Percentiles rank a stretch among this genome's conserved stretches.
Evolutionary conservation across 1,140 invertebrate species (phyloP).

Genomic region (Cepaea nemoralis): DNA sequence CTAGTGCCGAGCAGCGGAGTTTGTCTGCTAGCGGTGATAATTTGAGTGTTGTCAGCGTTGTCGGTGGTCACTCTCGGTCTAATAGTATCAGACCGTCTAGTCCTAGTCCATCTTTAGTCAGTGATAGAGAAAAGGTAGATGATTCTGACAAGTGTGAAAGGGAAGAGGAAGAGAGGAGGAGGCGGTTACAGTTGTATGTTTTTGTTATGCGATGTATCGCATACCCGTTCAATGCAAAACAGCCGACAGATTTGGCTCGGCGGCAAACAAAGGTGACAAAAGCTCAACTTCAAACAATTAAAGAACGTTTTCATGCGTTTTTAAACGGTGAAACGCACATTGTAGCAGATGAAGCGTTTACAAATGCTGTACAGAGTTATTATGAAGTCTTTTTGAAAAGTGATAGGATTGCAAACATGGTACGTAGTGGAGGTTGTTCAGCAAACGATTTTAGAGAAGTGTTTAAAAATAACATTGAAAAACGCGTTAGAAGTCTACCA

Average conservation of each 20-base stretch:
- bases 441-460: slow-evolving; percentile 99
- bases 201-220: slow-evolving; percentile 98
- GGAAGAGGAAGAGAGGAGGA: slow-evolving; percentile 70
- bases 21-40: slow-evolving; percentile 72
- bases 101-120: slow-evolving; percentile 85
- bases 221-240: slow-evolving; percentile 99
- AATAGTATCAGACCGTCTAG: slow-evolving; percentile 82
- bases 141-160: slow-evolving; percentile 69
- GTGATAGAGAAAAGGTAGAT: slow-evolving; percentile 77
- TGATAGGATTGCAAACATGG: slow-evolving; percentile 94
- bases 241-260: slow-evolving; percentile 93
- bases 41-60: slow-evolving; percentile 69
- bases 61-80: slow-evolving; percentile 69
- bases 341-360: slow-evolving; percentile 98
- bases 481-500: slow-evolving; percentile 94
- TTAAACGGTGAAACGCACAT: slow-evolving; percentile 89
- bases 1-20: slow-evolving; percentile 69
- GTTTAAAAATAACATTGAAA: slow-evolving; percentile 96
- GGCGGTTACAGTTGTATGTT: slow-evolving; percentile 92
- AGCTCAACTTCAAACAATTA: slow-evolving; percentile 94
- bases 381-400: slow-evolving; percentile 97
- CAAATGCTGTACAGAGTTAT: slow-evolving; percentile 98
- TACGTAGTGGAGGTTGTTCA: slow-evolving; percentile 95
- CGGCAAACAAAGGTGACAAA: slow-evolving; percentile 87
- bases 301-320: slow-evolving; percentile 90